These are phyloP conservation scores for Busseola fusca DNA, from an alignment of 2,888 invertebrate genomes.

Conservation along the genomic window DNA sequence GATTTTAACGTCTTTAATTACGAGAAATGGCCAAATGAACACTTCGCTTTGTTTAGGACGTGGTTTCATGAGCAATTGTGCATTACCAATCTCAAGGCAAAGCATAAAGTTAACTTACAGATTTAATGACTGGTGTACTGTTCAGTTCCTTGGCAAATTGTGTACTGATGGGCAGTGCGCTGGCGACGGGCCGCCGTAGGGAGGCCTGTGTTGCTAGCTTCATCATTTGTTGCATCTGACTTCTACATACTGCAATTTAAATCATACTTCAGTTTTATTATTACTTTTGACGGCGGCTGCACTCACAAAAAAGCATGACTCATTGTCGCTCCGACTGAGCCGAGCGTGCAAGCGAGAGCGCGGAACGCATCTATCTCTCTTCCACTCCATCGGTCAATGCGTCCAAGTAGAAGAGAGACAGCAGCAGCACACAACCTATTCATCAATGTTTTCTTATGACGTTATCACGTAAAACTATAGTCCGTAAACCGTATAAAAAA, in stretches of 20 bases:
- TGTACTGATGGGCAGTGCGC: constrained; percentile 65
- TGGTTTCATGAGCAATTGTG: neutral
- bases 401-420: too few relatives aligned
- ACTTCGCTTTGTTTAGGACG: neutral
- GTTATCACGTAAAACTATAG: too few relatives aligned
- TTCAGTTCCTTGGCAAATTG: constrained; percentile 67
- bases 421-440: too few relatives aligned
- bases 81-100: neutral
- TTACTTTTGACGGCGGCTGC: too few relatives aligned
- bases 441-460: too few relatives aligned
- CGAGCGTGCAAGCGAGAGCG: too few relatives aligned
- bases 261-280: neutral
- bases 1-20: too few relatives aligned
- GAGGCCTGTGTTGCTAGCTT: constrained; percentile 73
- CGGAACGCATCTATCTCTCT: too few relatives aligned
- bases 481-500: too few relatives aligned
- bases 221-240: constrained; percentile 75
- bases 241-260: constrained; percentile 74
- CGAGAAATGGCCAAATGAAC: neutral
- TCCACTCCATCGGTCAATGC: too few relatives aligned
- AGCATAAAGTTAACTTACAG: constrained; percentile 68
- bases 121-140: constrained; percentile 75
- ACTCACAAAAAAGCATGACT: too few relatives aligned
- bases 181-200: constrained; percentile 66
- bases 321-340: too few relatives aligned